Evolutionary conservation across 2,888 invertebrate species (phyloP), one percentile per base, ranked within the genome.

Genomic region (Drosophila kuntzei): DNA sequence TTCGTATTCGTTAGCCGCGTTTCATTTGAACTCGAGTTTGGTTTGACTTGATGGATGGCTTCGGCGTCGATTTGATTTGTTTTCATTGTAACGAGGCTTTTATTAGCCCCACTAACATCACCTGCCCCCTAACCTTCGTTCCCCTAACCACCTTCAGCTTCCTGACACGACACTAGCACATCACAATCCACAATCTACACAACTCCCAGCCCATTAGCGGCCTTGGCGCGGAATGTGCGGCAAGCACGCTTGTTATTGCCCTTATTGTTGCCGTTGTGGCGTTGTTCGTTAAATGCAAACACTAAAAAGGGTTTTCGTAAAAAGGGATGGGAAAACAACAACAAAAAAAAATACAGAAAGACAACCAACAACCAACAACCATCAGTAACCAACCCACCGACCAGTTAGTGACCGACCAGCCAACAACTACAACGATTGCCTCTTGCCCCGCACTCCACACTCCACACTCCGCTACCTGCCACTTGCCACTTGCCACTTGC

Each of bases 51-150:
- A 80, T 78, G 87, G 79, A 79, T 88, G 70, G 88, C 86, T 80
- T 82, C 72, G 68, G 69, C 74, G 67, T 64, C 86, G 86, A 86
- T 86, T 83, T 83, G 83, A 83, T 88, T 83, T 83, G 83, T 83
- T 88, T 83, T 83, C 86, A 82, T 83, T 88, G 83, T 83, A 83
- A 83, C 83, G 62, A 88, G 88, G 88, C 88, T 83, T 83, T 83
- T 83, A 83, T 83, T 83, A 83, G 87, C 87, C 81, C 49, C 71
- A 61, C 70, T 53, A 55, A 55, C 27, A 64, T 53, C 41, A 22
- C 16, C 49, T 2, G 8, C 25, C 20, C n/a, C n/a, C n/a, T 27
- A 27, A 9, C 32, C 6, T 2, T 1, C 18, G 18, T 25, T 16
- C 18, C 22, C 18, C 25, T 32, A 12, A 12, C 49, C 37, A 32